These are phyloP conservation scores for Rapana venosa DNA, from an alignment of 2,888 invertebrate genomes.

Conservation along the genomic window DNA sequence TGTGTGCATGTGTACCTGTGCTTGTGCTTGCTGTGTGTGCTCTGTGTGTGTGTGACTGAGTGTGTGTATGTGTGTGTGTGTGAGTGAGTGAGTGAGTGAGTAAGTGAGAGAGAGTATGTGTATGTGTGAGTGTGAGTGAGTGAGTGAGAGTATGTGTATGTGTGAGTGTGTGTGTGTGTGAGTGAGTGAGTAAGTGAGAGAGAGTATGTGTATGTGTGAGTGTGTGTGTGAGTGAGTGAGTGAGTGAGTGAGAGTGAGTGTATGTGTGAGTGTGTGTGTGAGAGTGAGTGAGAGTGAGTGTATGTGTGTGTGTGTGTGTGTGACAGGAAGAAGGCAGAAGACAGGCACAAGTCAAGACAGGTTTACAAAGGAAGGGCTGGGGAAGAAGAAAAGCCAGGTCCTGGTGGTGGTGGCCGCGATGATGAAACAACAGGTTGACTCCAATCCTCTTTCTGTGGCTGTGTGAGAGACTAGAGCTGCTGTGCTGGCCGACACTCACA, in stretches of 20 bases:
- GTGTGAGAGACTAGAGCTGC: too few species aligned
- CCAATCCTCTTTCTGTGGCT: too few species aligned
- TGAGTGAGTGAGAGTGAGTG: background rate
- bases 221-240: background rate
- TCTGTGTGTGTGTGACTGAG: too few species aligned
- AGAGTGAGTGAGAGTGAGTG: background rate
- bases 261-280: conserved; percentile 8
- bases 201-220: background rate
- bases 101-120: background rate
- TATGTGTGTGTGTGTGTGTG: background rate
- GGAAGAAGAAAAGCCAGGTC: too few species aligned
- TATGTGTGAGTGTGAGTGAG: background rate
- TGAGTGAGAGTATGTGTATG: background rate
- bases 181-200: background rate
- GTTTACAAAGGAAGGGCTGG: too few species aligned
- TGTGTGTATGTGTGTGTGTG: too few species aligned
- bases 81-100: background rate
- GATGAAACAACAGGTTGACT: too few species aligned
- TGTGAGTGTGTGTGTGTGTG: conserved; percentile 1
- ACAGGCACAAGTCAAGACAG: too few species aligned
- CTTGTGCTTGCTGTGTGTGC: too few species aligned
- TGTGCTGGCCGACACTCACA: too few species aligned
- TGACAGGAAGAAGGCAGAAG: background rate
- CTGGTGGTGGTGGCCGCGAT: too few species aligned
- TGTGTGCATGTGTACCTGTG: too few species aligned